Percentiles rank a stretch among this genome's conserved stretches.
These are phyloP conservation scores for Lateolabrax maculatus DNA, from an alignment of 2,797 vertebrate species.

Conservation along the genomic window DNA sequence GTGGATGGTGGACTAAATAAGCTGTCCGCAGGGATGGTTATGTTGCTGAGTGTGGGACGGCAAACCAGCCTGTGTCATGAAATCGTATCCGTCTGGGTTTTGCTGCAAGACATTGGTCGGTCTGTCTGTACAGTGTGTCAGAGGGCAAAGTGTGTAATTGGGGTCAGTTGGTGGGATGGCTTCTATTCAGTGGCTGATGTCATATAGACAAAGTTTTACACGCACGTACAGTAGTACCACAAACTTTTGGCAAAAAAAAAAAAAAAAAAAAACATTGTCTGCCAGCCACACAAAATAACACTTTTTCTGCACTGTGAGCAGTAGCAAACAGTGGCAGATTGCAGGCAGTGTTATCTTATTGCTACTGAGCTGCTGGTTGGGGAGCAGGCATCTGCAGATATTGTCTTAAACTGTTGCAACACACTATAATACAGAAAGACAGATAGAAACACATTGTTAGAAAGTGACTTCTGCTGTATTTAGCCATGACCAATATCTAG, in stretches of 20 bases:
- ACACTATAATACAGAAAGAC: slow-evolving; percentile 6
- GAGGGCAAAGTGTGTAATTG: slow-evolving; percentile 58
- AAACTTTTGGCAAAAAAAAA: slow-evolving; percentile 2
- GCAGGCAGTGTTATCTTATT: slow-evolving; percentile 38
- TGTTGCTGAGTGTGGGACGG: slow-evolving; percentile 21
- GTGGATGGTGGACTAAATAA: slow-evolving; percentile 62
- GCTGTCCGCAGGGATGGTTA: slow-evolving; percentile 38
- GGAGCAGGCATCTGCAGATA: slow-evolving; percentile 17
- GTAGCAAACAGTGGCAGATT: slow-evolving; percentile 39
- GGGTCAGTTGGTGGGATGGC: slow-evolving; percentile 50
- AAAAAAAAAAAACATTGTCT: slow-evolving; percentile 20
- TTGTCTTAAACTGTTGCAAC: slow-evolving; percentile 1
- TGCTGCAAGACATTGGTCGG: slow-evolving; percentile 34
- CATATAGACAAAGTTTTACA: slow-evolving; percentile 18
- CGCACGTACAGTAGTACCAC: slow-evolving; percentile 1
- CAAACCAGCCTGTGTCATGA: slow-evolving; percentile 29
- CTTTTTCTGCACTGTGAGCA: slow-evolving; percentile 43
- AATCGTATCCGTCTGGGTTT: slow-evolving; percentile 51
- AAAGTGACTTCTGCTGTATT: not conserved
- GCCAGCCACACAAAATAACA: slow-evolving; percentile 39
- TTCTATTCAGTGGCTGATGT: slow-evolving; percentile 38
- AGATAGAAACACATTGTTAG: not conserved
- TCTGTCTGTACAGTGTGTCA: slow-evolving; percentile 33
- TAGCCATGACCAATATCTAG: no score
- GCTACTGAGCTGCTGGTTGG: slow-evolving; percentile 26